Percentiles rank a stretch among this genome's conserved stretches.
Conservation (phyloP, 2,113 vertebrate genomes). For the Delphinus delphis region DNA sequence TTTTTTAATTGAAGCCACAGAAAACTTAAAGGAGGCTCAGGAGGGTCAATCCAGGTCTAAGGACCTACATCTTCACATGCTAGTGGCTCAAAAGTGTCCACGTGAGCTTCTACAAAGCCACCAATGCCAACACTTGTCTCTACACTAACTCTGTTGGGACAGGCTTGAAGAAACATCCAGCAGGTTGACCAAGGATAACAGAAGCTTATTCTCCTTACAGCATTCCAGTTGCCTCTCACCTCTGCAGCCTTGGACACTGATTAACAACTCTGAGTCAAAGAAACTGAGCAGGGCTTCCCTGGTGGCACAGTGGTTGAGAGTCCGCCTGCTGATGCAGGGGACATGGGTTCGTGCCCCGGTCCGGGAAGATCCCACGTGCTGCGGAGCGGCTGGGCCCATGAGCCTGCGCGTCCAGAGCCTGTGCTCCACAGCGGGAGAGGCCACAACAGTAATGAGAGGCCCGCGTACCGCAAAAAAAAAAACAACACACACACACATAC, state of each 20-base stretch:
- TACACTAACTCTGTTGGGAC: neutral
- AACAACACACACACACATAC: too few relatives aligned
- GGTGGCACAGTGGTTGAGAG: too few relatives aligned
- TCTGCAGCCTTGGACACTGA: neutral
- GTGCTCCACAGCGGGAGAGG: too few relatives aligned
- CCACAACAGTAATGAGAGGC: too few relatives aligned
- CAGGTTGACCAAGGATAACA: neutral
- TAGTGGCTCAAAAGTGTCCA: too few relatives aligned
- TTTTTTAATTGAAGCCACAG: neutral
- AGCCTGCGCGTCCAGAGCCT: accelerated
- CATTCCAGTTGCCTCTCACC: neutral
- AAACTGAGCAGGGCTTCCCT: neutral
- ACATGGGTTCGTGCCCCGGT: too few relatives aligned
- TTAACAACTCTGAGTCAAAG: neutral
- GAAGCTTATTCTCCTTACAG: neutral
- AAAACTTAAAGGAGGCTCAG: neutral
- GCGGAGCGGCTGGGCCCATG: accelerated
- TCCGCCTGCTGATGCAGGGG: too few relatives aligned
- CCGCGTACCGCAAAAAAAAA: too few relatives aligned
- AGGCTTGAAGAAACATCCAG: neutral
- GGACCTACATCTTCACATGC: neutral
- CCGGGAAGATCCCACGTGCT: too few relatives aligned
- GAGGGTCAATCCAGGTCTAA: neutral
- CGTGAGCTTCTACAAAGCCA: neutral
- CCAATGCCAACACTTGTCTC: neutral